phyloP scores from a whole-genome alignment of 2,113 vertebrate genomes.

The Entosphenus tridentatus region DNA sequence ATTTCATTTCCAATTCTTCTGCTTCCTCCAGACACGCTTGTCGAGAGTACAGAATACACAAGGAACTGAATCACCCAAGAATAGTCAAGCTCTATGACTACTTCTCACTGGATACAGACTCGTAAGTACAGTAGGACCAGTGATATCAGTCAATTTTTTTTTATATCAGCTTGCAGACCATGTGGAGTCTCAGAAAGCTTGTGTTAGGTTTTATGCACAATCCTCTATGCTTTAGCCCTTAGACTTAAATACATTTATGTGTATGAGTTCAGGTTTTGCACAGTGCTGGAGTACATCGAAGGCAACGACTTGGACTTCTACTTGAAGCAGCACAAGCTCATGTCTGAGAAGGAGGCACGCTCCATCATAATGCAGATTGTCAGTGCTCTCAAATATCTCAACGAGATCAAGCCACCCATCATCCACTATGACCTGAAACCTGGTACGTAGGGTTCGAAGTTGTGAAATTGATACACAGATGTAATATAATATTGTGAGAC shows the following conservation, averaged over 20 bases:
- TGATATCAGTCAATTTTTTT: too few species aligned
- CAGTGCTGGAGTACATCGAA: slow-evolving; percentile 94
- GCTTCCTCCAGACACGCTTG: slow-evolving; percentile 54
- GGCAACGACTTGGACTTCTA: slow-evolving; percentile 98
- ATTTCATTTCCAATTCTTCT: too few species aligned
- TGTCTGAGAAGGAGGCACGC: slow-evolving; percentile 92
- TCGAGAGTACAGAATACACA: slow-evolving; percentile 97
- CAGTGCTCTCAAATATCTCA: slow-evolving; percentile 97
- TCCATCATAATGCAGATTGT: slow-evolving; percentile 99
- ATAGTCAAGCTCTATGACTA: slow-evolving; percentile 99
- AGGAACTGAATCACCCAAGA: slow-evolving; percentile 93
- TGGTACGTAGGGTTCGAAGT: slow-evolving; percentile 21
- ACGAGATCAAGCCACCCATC: slow-evolving; percentile 96
- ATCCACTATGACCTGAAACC: slow-evolving; percentile 99
- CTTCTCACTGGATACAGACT: slow-evolving; percentile 96
- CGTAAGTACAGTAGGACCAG: slow-evolving; percentile 32
- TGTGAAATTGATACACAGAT: too few species aligned
- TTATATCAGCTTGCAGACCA: too few species aligned
- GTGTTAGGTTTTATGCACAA: too few species aligned
- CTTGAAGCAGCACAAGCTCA: slow-evolving; percentile 97
- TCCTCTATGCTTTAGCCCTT: too few species aligned
- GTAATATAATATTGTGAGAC: too few species aligned
- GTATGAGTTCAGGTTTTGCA: slow-evolving; percentile 56
- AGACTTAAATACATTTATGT: too few species aligned
- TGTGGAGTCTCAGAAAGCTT: too few species aligned